Conservation (phyloP, 2,797 vertebrate species). For the Chloroceryle amazona region DNA sequence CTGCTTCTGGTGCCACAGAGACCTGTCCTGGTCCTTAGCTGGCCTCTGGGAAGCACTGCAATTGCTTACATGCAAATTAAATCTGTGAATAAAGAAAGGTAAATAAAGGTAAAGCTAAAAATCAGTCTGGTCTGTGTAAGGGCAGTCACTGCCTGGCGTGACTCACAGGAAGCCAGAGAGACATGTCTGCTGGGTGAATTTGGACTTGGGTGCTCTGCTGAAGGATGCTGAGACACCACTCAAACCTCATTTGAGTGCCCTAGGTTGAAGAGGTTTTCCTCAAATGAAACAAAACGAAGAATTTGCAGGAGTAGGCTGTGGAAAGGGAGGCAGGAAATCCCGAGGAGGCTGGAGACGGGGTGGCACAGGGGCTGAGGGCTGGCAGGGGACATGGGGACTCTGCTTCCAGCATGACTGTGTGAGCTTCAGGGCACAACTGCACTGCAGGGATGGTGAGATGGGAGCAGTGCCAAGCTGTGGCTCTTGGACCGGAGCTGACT, state of each 20-base stretch:
- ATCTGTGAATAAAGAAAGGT: not conserved
- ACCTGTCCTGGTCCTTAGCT: not conserved
- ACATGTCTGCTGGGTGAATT: not conserved
- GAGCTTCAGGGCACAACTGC: not conserved
- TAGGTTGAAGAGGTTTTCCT: not conserved
- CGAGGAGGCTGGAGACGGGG: not conserved
- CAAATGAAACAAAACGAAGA: not conserved
- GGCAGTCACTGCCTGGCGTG: not conserved
- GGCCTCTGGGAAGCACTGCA: not conserved
- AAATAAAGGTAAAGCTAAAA: not conserved
- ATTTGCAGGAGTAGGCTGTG: not conserved
- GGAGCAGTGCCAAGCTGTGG: not conserved
- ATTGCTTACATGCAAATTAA: not conserved
- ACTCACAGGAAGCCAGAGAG: not conserved
- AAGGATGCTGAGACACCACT: not conserved
- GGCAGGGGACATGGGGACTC: not conserved
- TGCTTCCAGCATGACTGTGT: accelerated
- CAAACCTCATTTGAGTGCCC: accelerated
- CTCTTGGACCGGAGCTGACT: accelerated
- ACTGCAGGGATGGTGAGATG: accelerated
- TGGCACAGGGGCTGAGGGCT: not conserved
- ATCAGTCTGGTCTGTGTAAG: not conserved
- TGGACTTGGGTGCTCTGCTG: not conserved
- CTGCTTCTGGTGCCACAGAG: slow-evolving; percentile 38
- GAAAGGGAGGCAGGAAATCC: not conserved